A percentile compares a stretch with the other conserved stretches of the same genome.
These are phyloP conservation scores for Fringilla coelebs DNA, from an alignment of 2,797 vertebrate genomes.

Conservation along the genomic window DNA sequence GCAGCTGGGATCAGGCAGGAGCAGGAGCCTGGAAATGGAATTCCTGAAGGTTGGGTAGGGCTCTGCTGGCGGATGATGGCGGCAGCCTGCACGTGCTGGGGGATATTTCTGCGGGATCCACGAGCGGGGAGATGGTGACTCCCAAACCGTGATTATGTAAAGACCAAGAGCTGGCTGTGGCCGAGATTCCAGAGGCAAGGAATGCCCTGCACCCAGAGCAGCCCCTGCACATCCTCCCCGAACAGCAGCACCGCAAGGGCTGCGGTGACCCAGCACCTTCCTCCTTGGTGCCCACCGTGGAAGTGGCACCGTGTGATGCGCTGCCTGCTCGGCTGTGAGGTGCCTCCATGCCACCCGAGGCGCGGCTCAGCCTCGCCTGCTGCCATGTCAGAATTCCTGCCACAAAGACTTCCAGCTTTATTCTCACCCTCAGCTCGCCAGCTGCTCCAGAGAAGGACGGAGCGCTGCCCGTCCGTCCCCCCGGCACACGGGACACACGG, in stretches of 20 bases:
- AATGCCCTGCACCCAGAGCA: neutral
- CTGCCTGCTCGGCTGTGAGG: neutral
- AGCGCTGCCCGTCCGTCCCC: neutral
- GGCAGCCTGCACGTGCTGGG: neutral
- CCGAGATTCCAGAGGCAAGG: neutral
- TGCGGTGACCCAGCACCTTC: neutral
- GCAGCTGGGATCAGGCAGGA: slow-evolving; percentile 8
- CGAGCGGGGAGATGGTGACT: neutral
- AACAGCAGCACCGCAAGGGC: rapidly evolving
- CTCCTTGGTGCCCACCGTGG: neutral
- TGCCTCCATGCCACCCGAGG: neutral
- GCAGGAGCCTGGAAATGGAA: neutral
- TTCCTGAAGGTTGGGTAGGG: slow-evolving; percentile 6
- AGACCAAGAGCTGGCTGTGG: neutral
- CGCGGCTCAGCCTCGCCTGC: neutral
- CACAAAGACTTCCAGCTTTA: neutral
- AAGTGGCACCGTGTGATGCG: neutral
- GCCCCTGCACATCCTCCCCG: neutral
- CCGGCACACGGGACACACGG: rapidly evolving
- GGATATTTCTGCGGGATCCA: neutral
- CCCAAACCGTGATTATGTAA: neutral
- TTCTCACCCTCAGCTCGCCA: neutral
- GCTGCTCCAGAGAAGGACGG: neutral
- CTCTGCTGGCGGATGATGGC: slow-evolving; percentile 38
- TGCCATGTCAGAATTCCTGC: slow-evolving; percentile 30